A percentile compares a stretch with the other conserved stretches of the same genome.
These are phyloP conservation scores for Catagonus wagneri DNA, from an alignment of 2,113 vertebrate species.

Conservation along the genomic window DNA sequence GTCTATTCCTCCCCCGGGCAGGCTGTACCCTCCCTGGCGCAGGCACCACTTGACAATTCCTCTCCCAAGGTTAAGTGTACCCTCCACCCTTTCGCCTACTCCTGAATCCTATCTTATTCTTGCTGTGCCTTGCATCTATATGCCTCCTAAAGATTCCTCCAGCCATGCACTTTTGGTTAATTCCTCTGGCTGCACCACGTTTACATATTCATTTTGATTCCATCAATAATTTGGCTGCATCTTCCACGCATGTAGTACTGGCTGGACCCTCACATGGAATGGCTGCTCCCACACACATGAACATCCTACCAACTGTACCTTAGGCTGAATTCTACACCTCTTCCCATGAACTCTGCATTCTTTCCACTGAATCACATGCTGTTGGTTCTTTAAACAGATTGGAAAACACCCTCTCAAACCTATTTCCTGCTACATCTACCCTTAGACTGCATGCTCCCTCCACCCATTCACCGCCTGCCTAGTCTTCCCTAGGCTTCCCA, in stretches of 20 bases:
- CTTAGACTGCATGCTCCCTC: not conserved
- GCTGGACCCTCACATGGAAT: not conserved
- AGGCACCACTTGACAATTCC: not conserved
- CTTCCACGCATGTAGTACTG: not conserved
- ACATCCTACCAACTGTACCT: not conserved
- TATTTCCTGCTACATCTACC: not conserved
- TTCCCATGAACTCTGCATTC: not conserved
- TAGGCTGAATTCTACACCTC: not conserved
- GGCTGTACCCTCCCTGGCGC: not conserved
- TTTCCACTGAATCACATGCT: not conserved
- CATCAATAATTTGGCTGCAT: not conserved
- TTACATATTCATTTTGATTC: not conserved
- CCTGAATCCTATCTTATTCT: not conserved
- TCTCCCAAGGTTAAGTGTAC: not conserved
- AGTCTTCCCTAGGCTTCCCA: not conserved
- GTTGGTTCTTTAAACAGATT: not conserved
- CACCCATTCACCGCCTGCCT: not conserved
- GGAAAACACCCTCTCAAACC: not conserved
- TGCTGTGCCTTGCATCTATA: not conserved
- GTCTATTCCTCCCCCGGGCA: not conserved
- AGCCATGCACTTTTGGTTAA: not conserved
- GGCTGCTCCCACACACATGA: not conserved
- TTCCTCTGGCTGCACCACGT: not conserved
- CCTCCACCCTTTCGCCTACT: not conserved
- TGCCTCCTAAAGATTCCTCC: not conserved